A percentile compares a stretch with the other conserved stretches of the same genome.
These are phyloP conservation scores for Chloroceryle inda DNA, from an alignment of 2,797 vertebrate species.

Conservation along the genomic window DNA sequence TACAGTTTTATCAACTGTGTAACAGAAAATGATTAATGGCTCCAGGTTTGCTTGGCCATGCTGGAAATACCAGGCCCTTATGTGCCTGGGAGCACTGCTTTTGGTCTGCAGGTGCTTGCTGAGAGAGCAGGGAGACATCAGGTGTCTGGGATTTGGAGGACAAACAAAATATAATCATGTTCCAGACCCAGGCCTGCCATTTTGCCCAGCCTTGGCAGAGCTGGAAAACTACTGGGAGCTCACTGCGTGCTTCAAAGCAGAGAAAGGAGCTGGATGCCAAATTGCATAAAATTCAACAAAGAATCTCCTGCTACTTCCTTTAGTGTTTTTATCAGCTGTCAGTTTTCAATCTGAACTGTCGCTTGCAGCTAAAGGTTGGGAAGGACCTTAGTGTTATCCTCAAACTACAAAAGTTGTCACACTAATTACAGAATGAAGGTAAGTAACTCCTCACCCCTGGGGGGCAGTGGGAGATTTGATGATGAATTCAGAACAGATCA, in stretches of 20 bases:
- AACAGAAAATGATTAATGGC: background rate
- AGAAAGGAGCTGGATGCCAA: background rate
- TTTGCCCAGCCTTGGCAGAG: background rate
- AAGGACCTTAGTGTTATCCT: background rate
- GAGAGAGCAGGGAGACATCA: background rate
- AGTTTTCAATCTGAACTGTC: background rate
- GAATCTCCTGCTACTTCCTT: background rate
- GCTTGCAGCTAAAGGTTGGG: background rate
- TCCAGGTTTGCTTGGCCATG: background rate
- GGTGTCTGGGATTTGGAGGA: background rate
- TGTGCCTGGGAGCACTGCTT: background rate
- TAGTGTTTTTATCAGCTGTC: background rate
- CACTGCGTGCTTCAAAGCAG: background rate
- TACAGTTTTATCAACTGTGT: background rate
- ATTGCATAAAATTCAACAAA: background rate
- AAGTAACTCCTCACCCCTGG: background rate
- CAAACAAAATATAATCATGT: background rate
- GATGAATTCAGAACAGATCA: background rate
- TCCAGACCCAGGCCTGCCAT: background rate
- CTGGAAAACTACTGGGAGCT: background rate
- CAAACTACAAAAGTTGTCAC: background rate
- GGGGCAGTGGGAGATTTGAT: background rate
- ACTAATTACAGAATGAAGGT: background rate
- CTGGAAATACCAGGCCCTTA: background rate
- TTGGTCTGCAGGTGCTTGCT: background rate